Percentiles rank a stretch among this genome's conserved stretches.
phyloP scores from a whole-genome alignment of 2,797 vertebrate species.

The Synanceia verrucosa region DNA sequence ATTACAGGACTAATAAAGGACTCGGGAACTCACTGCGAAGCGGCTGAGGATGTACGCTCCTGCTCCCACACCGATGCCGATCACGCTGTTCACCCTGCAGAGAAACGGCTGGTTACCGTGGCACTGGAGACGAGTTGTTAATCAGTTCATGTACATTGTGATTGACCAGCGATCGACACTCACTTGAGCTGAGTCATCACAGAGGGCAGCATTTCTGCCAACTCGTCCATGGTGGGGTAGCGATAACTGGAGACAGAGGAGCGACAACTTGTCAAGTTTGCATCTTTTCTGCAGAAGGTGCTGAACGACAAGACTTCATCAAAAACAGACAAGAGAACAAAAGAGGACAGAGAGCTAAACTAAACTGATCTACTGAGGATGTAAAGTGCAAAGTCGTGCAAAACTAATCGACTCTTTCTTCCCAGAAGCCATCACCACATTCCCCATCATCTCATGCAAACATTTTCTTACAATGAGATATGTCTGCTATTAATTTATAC shows the following conservation, averaged over 20 bases:
- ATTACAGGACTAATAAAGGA: conserved; percentile 1
- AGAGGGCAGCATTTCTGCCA: conserved; percentile 94
- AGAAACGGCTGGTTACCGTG: conserved; percentile 22
- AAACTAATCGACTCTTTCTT: too few relatives aligned
- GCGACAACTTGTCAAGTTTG: too few relatives aligned
- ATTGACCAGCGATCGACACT: conserved; percentile 61
- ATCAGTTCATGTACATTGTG: conserved; percentile 13
- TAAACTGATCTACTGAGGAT: too few relatives aligned
- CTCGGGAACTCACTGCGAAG: conserved; percentile 91
- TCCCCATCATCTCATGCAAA: too few relatives aligned
- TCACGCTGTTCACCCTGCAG: conserved; percentile 91
- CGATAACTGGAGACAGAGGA: conserved; percentile 85
- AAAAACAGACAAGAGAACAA: too few relatives aligned
- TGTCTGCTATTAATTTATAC: too few relatives aligned
- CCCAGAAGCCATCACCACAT: too few relatives aligned
- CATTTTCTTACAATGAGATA: too few relatives aligned
- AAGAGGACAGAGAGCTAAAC: too few relatives aligned
- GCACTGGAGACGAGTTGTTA: conserved; percentile 1
- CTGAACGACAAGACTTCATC: too few relatives aligned
- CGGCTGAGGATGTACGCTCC: conserved; percentile 93
- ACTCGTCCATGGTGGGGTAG: conserved; percentile 95
- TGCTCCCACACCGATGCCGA: conserved; percentile 95
- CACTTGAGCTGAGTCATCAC: conserved; percentile 94
- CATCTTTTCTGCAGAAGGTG: too few relatives aligned
- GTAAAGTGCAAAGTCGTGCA: too few relatives aligned